phyloP scores from a whole-genome alignment of 2,888 invertebrate species.

The Cantharis flavilabris region DNA sequence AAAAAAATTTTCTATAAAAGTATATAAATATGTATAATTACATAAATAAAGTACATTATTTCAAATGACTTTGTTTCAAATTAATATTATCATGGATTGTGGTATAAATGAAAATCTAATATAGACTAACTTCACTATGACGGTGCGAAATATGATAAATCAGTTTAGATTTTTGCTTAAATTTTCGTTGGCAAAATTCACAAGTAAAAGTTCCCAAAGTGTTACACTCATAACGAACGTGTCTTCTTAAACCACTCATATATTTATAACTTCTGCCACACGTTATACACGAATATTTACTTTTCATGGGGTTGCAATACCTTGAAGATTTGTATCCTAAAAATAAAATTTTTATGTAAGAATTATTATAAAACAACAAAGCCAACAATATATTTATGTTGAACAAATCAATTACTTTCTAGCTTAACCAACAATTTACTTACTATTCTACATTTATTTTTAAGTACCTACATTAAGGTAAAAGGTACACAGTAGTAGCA shows the following conservation, averaged over 20 bases:
- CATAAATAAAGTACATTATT: not conserved
- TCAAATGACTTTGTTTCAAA: not conserved
- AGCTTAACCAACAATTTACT: not conserved
- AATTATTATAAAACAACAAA: not conserved
- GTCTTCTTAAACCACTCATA: constrained; percentile 8
- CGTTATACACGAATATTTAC: not conserved
- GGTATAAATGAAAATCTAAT: not conserved
- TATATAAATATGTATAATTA: not conserved
- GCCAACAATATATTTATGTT: not conserved
- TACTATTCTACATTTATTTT: not conserved
- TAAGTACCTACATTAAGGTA: not conserved
- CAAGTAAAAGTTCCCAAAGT: constrained; percentile 3
- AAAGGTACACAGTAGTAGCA: not conserved
- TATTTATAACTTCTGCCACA: constrained; percentile 10
- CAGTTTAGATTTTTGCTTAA: constrained; percentile 3
- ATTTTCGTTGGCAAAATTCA: not conserved
- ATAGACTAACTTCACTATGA: not conserved
- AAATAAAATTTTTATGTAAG: not conserved
- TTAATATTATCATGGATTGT: not conserved
- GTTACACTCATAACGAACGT: constrained; percentile 15
- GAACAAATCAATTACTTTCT: not conserved
- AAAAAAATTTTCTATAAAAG: not conserved
- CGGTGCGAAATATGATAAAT: not conserved
- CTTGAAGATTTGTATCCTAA: not conserved
- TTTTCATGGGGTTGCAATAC: not conserved